Evolutionary conservation across 2,888 invertebrate species (phyloP).

Genomic region (Drosophila affinis): DNA sequence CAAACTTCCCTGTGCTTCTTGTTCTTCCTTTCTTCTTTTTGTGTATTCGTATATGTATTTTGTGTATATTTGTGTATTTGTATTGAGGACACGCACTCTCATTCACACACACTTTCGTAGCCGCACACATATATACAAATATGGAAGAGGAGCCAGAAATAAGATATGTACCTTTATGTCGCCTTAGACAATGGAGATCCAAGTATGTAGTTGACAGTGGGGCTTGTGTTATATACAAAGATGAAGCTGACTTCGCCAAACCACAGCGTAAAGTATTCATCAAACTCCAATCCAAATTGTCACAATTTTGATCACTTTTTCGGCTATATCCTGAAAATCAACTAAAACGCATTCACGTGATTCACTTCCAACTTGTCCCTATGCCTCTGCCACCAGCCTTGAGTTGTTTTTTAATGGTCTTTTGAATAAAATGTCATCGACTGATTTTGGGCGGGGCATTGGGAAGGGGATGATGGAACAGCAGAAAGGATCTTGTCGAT

Average conservation of each 20-base stretch:
- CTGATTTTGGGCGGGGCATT: neutral
- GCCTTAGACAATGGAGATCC: slow-evolving; percentile 5
- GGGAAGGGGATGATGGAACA: neutral
- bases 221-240: neutral
- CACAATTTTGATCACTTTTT: slow-evolving; percentile 40
- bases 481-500: neutral
- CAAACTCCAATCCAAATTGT: slow-evolving; percentile 49
- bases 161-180: slow-evolving; percentile 29
- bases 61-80: neutral
- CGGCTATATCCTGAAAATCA: slow-evolving; percentile 19
- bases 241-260: neutral
- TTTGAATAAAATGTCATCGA: neutral
- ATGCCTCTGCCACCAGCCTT: slow-evolving; percentile 1
- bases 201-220: neutral
- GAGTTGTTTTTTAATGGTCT: slow-evolving; percentile 19
- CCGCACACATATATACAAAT: neutral
- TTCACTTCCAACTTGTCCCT: slow-evolving; percentile 6
- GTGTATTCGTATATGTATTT: neutral
- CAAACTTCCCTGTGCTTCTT: slow-evolving; percentile 1
- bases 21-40: neutral
- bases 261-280: slow-evolving; percentile 35
- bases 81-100: slow-evolving; percentile 8
- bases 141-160: slow-evolving; percentile 23
- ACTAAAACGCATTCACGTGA: slow-evolving; percentile 43
- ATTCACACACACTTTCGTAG: too few relatives aligned